phyloP scores from a whole-genome alignment of 2,888 invertebrate genomes.

The Asteroscopus sphinx region DNA sequence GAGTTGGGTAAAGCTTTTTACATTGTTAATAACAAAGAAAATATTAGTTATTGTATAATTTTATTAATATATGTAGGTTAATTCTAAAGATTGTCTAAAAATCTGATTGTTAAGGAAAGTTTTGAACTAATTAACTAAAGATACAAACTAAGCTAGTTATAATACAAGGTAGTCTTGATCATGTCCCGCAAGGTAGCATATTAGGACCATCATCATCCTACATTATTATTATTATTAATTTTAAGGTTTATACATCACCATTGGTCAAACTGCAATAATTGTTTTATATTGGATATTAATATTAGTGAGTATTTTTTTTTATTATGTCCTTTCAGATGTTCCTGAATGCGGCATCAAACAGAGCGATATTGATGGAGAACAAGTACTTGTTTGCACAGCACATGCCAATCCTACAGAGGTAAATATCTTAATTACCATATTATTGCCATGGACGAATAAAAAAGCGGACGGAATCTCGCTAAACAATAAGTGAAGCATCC shows the following conservation, averaged over 20 bases:
- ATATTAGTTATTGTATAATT: background rate
- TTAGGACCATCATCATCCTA: background rate
- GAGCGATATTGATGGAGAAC: constrained; percentile 92
- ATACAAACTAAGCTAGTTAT: background rate
- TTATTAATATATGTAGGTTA: too few relatives aligned
- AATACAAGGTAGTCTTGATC: background rate
- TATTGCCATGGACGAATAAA: too few relatives aligned
- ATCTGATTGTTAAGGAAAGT: too few relatives aligned
- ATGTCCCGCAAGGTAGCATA: constrained; percentile 6
- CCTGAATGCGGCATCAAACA: constrained; percentile 95
- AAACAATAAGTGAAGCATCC: too few relatives aligned
- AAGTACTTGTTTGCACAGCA: constrained; percentile 94
- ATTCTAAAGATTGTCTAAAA: too few relatives aligned
- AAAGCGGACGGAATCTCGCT: too few relatives aligned
- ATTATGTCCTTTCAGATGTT: constrained; percentile 90
- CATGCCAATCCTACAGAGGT: constrained; percentile 94
- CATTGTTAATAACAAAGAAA: background rate
- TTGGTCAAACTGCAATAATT: background rate
- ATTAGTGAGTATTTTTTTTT: too few relatives aligned
- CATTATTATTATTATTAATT: too few relatives aligned
- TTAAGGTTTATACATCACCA: too few relatives aligned
- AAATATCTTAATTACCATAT: constrained; percentile 30
- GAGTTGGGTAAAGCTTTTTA: constrained; percentile 6
- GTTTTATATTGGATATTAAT: background rate
- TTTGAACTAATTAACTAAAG: too few relatives aligned